Conservation (phyloP, 1,140 invertebrate genomes). For the Sarcophaga peregrina region DNA sequence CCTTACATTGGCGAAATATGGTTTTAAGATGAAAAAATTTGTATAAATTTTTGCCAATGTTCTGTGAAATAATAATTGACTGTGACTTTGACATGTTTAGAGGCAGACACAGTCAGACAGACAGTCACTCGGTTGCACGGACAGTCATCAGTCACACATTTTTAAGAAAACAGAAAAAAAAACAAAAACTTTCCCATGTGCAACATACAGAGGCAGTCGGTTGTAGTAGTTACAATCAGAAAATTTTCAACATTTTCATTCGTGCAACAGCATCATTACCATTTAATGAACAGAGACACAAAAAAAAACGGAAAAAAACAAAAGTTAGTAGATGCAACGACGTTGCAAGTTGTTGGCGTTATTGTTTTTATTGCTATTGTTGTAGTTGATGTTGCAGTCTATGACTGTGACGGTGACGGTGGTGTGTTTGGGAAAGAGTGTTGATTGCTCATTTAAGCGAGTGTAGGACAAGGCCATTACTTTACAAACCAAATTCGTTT, state of each 20-base stretch:
- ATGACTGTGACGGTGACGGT: background rate
- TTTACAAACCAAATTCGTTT: constrained; percentile 7
- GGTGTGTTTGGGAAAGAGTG: background rate
- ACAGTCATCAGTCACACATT: background rate
- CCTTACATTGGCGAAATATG: background rate
- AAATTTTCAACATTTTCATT: no score
- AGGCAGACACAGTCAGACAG: background rate
- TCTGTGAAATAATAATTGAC: constrained; percentile 6
- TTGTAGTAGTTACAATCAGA: no score
- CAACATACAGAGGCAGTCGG: background rate
- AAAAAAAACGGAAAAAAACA: no score
- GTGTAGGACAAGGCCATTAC: constrained; percentile 41
- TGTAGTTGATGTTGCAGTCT: background rate
- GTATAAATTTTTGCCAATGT: constrained; percentile 19
- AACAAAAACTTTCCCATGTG: constrained; percentile 15
- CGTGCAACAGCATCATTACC: background rate
- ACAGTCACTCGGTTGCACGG: background rate
- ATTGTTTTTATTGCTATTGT: background rate
- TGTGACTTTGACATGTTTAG: constrained; percentile 36
- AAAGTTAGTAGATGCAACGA: no score
- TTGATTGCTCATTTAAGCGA: constrained; percentile 37
- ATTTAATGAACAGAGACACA: background rate
- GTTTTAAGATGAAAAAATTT: background rate
- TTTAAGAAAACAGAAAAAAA: background rate
- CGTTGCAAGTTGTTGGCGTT: constrained; percentile 1